Base-by-base conservation (phyloP, 92 coral and sea anemone genomes). In the Blastomussa wellsi region DNA sequence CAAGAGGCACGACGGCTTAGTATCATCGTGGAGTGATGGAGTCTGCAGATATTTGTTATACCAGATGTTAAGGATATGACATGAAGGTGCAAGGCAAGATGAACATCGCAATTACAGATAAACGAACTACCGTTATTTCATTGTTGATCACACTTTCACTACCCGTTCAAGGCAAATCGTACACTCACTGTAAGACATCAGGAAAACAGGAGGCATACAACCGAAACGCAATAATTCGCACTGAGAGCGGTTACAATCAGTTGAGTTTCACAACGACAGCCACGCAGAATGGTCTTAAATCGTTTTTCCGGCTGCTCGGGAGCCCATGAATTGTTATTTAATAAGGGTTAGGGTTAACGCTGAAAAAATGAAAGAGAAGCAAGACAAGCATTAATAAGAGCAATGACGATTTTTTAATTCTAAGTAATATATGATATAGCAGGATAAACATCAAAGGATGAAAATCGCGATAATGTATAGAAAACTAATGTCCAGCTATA, bases 61-160 rank as follows among this genome's bases (percentile, higher is more conserved):
- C 6, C 51, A 74, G 33, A 41, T 74, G 78, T 22, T 73, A 41
- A 73, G 32, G 36, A 12, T 7, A 13, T 47, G 29, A 39, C 39
- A n/a, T n/a, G n/a, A 74, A 44, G 79, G 79, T 28, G 78, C 78
- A 29, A 26, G 36, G 19, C 26, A 51, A 74, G 26, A 74, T 16
- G 51, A n/a, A 44, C 48, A 42, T 28, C 35, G 22, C 37, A 74
- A 74, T 74, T 44, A 74, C 57, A 4, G 37, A 41, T 74, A 44
- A 44, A 26, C 32, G 22, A 74, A 47, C 79, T 47, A 13, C 57
- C 38, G 33, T 74, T 44, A 14, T 15, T 26, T 3, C 57, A 29
- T 8, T 74, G 59, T 44, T 74, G 29, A 44, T 29, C 12, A 12
- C 35, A 62, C 28, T 62, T 62, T 62, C 33, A 26, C 31, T 24